These are phyloP conservation scores for Loripinus fragilis DNA, from an alignment of 2,888 invertebrate species.

Conservation along the genomic window DNA sequence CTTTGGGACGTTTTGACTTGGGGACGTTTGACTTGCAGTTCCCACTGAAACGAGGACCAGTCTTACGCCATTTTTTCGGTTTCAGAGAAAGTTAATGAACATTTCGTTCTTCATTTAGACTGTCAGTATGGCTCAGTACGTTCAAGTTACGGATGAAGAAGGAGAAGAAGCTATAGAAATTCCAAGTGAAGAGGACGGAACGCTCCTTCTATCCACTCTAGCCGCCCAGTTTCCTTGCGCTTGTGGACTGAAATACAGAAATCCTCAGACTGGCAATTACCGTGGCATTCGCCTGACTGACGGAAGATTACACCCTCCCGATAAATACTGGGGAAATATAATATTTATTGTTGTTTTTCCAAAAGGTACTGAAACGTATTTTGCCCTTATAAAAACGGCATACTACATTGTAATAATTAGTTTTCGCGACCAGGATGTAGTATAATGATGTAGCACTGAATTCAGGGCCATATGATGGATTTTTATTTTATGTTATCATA, in stretches of 20 bases:
- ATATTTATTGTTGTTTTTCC: slow-evolving; percentile 89
- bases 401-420: too few relatives aligned
- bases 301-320: slow-evolving; percentile 96
- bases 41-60: too few relatives aligned
- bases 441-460: too few relatives aligned
- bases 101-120: background rate
- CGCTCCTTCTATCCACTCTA: slow-evolving; percentile 94
- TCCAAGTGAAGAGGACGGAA: slow-evolving; percentile 96
- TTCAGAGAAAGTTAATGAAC: too few relatives aligned
- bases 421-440: too few relatives aligned
- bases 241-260: slow-evolving; percentile 98
- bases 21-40: too few relatives aligned
- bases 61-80: too few relatives aligned
- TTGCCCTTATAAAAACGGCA: too few relatives aligned
- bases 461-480: too few relatives aligned
- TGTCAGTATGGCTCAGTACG: slow-evolving; percentile 85
- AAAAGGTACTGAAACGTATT: slow-evolving; percentile 81
- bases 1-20: too few relatives aligned
- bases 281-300: slow-evolving; percentile 90
- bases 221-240: slow-evolving; percentile 99
- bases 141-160: slow-evolving; percentile 98
- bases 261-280: slow-evolving; percentile 87
- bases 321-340: slow-evolving; percentile 90
- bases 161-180: slow-evolving; percentile 97
- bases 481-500: too few relatives aligned